Conservation (phyloP, 1,140 invertebrate genomes). For the Drosophila kurseongensis region DNA sequence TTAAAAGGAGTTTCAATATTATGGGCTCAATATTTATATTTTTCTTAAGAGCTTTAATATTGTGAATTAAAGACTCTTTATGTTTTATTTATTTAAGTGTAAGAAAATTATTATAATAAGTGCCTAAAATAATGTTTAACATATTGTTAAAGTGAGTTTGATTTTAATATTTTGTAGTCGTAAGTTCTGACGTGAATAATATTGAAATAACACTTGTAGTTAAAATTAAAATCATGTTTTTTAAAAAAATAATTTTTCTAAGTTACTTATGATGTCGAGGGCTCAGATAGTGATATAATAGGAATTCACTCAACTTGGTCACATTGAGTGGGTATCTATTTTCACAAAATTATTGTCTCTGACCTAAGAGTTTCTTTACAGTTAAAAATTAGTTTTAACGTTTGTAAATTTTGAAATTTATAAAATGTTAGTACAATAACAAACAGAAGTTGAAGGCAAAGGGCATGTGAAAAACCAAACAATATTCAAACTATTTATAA, state of each 20-base stretch:
- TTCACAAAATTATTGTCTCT: background rate
- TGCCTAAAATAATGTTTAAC: background rate
- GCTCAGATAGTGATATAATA: background rate
- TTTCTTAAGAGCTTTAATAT: too few species aligned
- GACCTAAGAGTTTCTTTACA: background rate
- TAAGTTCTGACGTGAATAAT: too few species aligned
- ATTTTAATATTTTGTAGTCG: background rate
- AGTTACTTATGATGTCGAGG: too few species aligned
- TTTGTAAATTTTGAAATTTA: background rate
- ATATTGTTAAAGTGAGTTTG: background rate
- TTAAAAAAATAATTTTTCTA: too few species aligned
- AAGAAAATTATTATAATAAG: background rate
- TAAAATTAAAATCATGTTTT: too few species aligned
- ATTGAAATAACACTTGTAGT: too few species aligned
- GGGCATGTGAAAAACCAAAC: conserved; percentile 41
- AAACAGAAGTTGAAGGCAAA: conserved; percentile 35
- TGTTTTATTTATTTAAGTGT: too few species aligned
- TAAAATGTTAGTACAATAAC: conserved; percentile 54
- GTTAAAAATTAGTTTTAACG: background rate
- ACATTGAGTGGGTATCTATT: conserved; percentile 1
- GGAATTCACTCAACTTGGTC: conserved; percentile 9
- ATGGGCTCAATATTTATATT: too few species aligned
- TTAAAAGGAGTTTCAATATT: too few species aligned
- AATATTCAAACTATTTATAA: conserved; percentile 53
- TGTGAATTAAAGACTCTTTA: too few species aligned